phyloP scores from a whole-genome alignment of 2,113 vertebrate species.

The Grallaria varia region DNA sequence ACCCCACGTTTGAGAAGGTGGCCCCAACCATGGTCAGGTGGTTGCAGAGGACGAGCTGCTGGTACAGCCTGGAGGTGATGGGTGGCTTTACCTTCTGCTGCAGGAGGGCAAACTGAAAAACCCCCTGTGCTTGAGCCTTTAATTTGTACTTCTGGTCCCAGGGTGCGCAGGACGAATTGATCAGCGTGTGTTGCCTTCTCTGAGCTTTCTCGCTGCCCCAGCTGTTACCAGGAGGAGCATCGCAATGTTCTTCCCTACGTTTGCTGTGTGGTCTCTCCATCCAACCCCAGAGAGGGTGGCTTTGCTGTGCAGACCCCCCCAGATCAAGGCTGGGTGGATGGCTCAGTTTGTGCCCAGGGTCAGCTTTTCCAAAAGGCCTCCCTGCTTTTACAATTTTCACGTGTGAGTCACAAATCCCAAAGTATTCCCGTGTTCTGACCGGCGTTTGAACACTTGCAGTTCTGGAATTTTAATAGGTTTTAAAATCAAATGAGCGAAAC shows the following conservation, averaged over 20 bases:
- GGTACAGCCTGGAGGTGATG: not conserved
- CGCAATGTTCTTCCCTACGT: not conserved
- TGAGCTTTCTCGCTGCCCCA: not conserved
- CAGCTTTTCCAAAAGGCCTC: not conserved
- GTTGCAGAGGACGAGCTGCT: accelerated
- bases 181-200: not conserved
- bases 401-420: not conserved
- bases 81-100: not conserved
- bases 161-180: not conserved
- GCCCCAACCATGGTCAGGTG: not conserved
- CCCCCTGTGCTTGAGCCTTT: not conserved
- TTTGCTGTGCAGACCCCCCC: not conserved
- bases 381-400: not conserved
- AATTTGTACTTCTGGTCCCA: not conserved
- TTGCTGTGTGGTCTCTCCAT: not conserved
- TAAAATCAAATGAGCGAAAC: not conserved
- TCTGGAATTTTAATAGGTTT: not conserved
- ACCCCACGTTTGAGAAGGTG: not conserved
- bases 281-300: not conserved
- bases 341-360: too few relatives aligned
- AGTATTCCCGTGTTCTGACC: not conserved
- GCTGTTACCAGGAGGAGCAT: not conserved
- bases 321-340: too few relatives aligned
- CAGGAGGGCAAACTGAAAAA: not conserved
- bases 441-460: not conserved